A percentile compares a stretch with the other conserved stretches of the same genome.
These are phyloP conservation scores for Gobio gobio DNA, from an alignment of 2,113 vertebrate genomes.

Conservation along the genomic window DNA sequence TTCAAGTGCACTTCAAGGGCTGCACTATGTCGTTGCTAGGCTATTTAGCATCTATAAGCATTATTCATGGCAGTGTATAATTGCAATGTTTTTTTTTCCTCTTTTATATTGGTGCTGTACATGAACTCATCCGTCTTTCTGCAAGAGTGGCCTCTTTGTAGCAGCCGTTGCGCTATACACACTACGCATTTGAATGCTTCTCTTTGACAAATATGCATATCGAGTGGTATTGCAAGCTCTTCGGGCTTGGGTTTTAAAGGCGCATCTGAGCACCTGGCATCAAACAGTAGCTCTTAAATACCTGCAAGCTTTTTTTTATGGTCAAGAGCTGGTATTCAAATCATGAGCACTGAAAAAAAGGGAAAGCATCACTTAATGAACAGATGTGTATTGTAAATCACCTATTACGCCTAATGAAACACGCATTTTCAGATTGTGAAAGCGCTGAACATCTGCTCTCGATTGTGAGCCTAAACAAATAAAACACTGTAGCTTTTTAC, in stretches of 20 bases:
- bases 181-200: constrained; percentile 17
- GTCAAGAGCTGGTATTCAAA: not conserved
- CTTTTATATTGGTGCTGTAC: not conserved
- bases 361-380: constrained; percentile 14
- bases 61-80: not conserved
- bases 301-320: not conserved
- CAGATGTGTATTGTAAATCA: constrained; percentile 51
- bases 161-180: not conserved
- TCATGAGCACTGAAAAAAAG: not conserved
- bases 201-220: constrained; percentile 32
- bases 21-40: not conserved
- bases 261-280: constrained; percentile 1
- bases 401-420: constrained; percentile 47
- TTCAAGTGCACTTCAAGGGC: not conserved
- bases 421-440: constrained; percentile 30
- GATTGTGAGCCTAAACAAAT: not conserved
- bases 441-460: constrained; percentile 44
- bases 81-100: not conserved
- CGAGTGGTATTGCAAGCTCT: constrained; percentile 11
- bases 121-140: constrained; percentile 7
- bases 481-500: not conserved
- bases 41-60: not conserved
- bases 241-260: not conserved
- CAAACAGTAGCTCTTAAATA: constrained; percentile 2
- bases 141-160: constrained; percentile 15